Conservation (phyloP, 2,797 vertebrate species). For the Lepus townsendii region DNA sequence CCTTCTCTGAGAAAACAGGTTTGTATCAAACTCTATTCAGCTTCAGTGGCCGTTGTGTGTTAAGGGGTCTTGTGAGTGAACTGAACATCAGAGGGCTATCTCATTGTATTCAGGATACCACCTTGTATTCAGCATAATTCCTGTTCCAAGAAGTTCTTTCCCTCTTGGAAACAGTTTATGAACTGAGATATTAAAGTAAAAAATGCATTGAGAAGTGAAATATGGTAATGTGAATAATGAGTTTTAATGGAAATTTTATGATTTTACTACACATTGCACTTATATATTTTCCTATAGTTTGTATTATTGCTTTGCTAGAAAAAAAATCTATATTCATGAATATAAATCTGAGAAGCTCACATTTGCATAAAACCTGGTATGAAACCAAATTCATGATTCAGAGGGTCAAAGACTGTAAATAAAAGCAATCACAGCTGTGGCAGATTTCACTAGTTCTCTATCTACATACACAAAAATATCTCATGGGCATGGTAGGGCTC, state of each 20-base stretch:
- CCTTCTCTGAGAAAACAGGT: slow-evolving; percentile 35
- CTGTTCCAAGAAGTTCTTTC: neutral
- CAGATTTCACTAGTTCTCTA: neutral
- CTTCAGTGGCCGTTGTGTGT: neutral
- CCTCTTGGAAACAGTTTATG: slow-evolving; percentile 26
- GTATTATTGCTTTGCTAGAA: neutral
- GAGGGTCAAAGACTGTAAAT: slow-evolving; percentile 67
- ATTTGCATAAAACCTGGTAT: slow-evolving; percentile 75
- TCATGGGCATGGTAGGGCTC: no score
- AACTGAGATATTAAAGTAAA: slow-evolving; percentile 42
- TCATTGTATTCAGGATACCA: neutral
- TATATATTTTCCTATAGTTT: slow-evolving; percentile 32
- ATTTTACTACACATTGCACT: neutral
- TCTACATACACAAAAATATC: neutral
- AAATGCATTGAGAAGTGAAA: neutral
- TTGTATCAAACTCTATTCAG: slow-evolving; percentile 41
- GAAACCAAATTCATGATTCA: slow-evolving; percentile 60
- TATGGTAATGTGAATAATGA: neutral
- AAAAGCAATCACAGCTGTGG: slow-evolving; percentile 63
- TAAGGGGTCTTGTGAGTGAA: neutral
- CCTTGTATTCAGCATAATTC: neutral
- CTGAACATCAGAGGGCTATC: neutral
- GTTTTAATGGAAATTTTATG: slow-evolving; percentile 47
- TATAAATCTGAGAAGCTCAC: slow-evolving; percentile 47
- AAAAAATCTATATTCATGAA: slow-evolving; percentile 73